Evolutionary conservation across 2,113 vertebrate species (phyloP), one percentile per base, ranked within the genome.

Genomic region (Rhodinocichla rosea): DNA sequence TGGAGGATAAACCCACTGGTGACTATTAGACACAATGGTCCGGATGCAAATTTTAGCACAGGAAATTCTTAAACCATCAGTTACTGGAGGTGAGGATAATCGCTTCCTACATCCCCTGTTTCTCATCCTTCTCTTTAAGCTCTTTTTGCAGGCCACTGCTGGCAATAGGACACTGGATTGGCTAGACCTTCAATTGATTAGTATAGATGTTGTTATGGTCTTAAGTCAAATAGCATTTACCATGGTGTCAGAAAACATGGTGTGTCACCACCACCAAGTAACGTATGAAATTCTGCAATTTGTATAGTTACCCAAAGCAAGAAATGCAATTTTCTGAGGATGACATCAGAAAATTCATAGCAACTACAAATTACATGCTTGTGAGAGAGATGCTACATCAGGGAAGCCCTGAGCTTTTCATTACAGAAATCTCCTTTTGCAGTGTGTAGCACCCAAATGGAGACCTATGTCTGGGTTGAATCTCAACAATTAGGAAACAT

Each of bases 61-160:
- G 82, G 82, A 95, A 97, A 94, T 96, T 91, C 95, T 90, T 92
- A 85, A 90, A 87, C 32, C 10, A 44, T 88, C 53, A 62, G 19
- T 96, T 91, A 68, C 49, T 90, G 78, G 10, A 91, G 82, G 67
- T 92, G 75, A 85, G 37, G 26, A 69, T 83, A 91, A 94, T 53
- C 1, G 5, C 55, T 90, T 87, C 49, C 63, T 91, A 69, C 15
- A 32, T 64, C 13, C 44, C 28, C 32, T 64, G 22, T 17, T 90
- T 49, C 62, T 93, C 26, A 73, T 60, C 37, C 28, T 87, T 33
- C 13, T 90, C 32, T 82, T 85, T n/a, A 64, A 63, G 52, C 18
- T 68, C 17, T 64, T 55, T 71, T 2, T 84, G 40, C 39, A 60
- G 47, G 45, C 8, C 44, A 53, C 11, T 62, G 24, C 8, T 70